Conservation (phyloP, 2,113 vertebrate genomes). For the Triplophysa siluroides region DNA sequence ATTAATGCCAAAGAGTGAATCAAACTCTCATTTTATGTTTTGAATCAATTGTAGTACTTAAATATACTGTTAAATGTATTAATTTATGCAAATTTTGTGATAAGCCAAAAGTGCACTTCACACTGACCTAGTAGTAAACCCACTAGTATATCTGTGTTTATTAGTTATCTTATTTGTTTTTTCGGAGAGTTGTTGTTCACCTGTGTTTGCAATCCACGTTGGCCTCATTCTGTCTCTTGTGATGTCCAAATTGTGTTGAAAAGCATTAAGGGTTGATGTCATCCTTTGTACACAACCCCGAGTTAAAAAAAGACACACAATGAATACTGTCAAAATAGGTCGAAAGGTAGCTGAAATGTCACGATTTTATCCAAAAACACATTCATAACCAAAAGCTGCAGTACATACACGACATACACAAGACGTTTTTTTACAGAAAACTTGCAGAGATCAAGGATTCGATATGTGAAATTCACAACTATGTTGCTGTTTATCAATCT, state of each 20-base stretch:
- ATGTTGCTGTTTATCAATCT: too few relatives aligned
- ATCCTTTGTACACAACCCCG: background rate
- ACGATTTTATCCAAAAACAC: background rate
- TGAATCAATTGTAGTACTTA: background rate
- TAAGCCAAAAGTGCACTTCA: background rate
- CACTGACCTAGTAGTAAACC: background rate
- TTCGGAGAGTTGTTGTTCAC: background rate
- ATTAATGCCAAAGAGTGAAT: background rate
- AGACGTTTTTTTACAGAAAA: background rate
- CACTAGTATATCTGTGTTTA: background rate
- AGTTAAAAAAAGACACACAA: background rate
- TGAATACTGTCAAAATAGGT: background rate
- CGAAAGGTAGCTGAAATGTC: background rate
- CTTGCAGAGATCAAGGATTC: background rate
- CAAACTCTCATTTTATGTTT: background rate
- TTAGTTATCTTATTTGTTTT: conserved; percentile 2
- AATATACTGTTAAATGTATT: background rate
- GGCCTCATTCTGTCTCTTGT: conserved; percentile 36
- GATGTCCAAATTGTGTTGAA: conserved; percentile 25
- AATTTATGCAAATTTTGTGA: background rate
- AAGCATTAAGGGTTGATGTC: background rate
- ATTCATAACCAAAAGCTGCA: conserved; percentile 1
- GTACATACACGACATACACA: background rate
- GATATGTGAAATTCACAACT: background rate
- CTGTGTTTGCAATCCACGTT: conserved; percentile 13